A percentile compares a stretch with the other conserved stretches of the same genome.
These are phyloP conservation scores for Prionace glauca DNA, from an alignment of 2,797 vertebrate genomes.

Conservation along the genomic window DNA sequence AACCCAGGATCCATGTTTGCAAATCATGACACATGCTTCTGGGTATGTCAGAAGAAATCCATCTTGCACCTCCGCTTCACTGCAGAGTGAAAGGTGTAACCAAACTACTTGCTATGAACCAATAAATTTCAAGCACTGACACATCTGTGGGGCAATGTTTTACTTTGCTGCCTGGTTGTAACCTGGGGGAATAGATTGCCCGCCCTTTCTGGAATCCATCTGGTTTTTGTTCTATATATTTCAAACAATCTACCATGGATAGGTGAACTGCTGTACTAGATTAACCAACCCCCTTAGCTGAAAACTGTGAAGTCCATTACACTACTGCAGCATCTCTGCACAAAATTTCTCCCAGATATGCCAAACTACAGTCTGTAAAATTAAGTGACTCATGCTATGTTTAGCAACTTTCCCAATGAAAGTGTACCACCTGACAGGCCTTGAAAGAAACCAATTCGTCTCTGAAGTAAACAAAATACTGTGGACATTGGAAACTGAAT, in stretches of 20 bases:
- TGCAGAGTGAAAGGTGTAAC: neutral
- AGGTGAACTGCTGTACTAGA: neutral
- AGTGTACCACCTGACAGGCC: no score
- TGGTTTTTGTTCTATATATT: neutral
- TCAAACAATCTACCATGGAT: neutral
- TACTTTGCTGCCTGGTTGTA: neutral
- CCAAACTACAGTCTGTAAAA: neutral
- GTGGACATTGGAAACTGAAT: no score
- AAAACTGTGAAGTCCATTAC: neutral
- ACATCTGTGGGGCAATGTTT: neutral
- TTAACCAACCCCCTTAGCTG: neutral
- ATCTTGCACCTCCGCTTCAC: neutral
- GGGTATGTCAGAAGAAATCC: neutral
- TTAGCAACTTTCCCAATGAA: no score
- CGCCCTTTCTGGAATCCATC: neutral
- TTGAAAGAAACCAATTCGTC: no score
- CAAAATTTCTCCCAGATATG: neutral
- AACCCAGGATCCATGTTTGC: neutral
- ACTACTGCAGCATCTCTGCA: neutral
- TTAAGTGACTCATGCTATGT: neutral
- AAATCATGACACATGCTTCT: neutral
- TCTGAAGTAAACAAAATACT: no score
- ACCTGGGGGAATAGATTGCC: neutral
- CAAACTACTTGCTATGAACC: neutral
- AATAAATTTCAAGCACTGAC: neutral